A percentile compares a stretch with the other conserved stretches of the same genome.
Conservation (phyloP, 2,888 invertebrate genomes). For the Molorchus minor region DNA sequence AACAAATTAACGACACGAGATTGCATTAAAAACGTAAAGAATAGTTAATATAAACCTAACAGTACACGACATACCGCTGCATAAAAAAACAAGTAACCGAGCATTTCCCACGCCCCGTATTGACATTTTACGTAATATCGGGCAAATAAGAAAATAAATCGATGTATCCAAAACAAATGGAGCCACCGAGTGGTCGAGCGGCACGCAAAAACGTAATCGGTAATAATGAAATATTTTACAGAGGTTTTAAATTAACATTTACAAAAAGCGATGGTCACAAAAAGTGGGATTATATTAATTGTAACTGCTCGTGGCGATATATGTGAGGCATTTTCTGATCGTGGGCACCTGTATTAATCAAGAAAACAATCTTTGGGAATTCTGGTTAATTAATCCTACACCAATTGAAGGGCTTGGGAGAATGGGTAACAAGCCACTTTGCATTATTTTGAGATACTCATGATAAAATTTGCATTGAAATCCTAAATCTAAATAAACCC, state of each 20-base stretch:
- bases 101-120: too few species aligned
- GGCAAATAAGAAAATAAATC: neutral
- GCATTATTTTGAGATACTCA: too few species aligned
- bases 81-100: too few species aligned
- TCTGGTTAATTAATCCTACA: too few species aligned
- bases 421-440: too few species aligned
- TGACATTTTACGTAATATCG: neutral
- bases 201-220: conserved; percentile 8
- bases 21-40: too few species aligned
- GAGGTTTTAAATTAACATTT: neutral
- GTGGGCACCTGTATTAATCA: conserved; percentile 2
- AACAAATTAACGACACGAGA: too few species aligned
- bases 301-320: conserved; percentile 10
- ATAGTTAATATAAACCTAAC: too few species aligned
- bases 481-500: too few species aligned
- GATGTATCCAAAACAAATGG: neutral
- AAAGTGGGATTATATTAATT: neutral
- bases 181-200: conserved; percentile 9
- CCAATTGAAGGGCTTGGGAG: too few species aligned
- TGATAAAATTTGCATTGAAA: too few species aligned
- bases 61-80: too few species aligned
- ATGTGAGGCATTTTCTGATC: conserved; percentile 7
- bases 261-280: neutral
- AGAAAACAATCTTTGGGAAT: conserved; percentile 6
- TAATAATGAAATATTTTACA: conserved; percentile 13